Percentiles rank a stretch among this genome's conserved stretches.
Conservation (phyloP, 2,113 vertebrate species). For the Sinosuthora webbiana region DNA sequence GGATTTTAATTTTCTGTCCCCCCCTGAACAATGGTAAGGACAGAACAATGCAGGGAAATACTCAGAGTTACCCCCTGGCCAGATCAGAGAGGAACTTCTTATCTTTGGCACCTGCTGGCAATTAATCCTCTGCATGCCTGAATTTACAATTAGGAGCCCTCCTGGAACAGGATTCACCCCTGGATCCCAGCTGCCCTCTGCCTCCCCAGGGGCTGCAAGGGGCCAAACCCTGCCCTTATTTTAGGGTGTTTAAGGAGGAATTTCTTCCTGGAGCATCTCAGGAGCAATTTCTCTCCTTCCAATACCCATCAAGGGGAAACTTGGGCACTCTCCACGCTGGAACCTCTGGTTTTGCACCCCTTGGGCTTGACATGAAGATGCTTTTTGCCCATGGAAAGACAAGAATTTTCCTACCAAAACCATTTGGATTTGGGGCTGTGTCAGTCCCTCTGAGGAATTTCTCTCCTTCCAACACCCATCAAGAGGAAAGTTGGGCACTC, state of each 20-base stretch:
- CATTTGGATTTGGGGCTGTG: not conserved
- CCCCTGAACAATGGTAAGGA: not conserved
- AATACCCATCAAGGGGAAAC: accelerated
- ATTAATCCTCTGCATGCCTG: constrained; percentile 17
- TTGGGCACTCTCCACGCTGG: not conserved
- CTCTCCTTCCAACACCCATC: accelerated
- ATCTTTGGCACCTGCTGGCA: constrained; percentile 43
- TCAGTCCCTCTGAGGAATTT: not conserved
- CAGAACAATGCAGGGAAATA: not conserved
- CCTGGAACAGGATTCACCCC: not conserved
- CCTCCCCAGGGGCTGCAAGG: not conserved
- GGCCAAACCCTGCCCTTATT: not conserved
- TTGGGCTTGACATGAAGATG: not conserved
- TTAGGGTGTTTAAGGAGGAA: not conserved
- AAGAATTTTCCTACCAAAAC: not conserved
- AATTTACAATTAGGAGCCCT: not conserved
- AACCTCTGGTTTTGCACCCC: not conserved
- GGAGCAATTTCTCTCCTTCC: not conserved
- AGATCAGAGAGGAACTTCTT: constrained; percentile 15
- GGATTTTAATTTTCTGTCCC: not conserved
- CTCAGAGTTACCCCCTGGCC: constrained; percentile 21
- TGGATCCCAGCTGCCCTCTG: not conserved
- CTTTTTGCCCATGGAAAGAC: accelerated
- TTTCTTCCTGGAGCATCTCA: not conserved
- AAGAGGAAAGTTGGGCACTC: no score